A percentile compares a stretch with the other conserved stretches of the same genome.
phyloP scores from a whole-genome alignment of 2,888 invertebrate genomes.

The Phaedon cochleariae region DNA sequence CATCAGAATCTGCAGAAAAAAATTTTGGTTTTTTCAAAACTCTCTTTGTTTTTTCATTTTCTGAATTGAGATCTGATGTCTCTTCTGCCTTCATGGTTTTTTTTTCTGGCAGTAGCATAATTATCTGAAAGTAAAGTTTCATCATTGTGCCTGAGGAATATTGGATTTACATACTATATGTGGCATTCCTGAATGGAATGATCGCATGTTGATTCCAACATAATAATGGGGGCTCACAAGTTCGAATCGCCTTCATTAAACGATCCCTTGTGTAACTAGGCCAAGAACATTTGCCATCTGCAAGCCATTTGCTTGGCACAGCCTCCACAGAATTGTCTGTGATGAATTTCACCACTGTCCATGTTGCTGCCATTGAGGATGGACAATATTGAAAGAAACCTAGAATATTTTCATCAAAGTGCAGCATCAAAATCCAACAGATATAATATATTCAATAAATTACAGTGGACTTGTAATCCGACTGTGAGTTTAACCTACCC shows the following conservation, averaged over 20 bases:
- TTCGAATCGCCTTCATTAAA: constrained; percentile 4
- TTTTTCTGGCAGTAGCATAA: constrained; percentile 14
- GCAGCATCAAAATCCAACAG: background rate
- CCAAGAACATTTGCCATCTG: constrained; percentile 13
- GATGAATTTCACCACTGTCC: constrained; percentile 12
- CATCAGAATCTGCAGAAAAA: background rate
- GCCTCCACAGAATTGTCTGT: constrained; percentile 10
- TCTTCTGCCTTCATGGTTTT: constrained; percentile 4
- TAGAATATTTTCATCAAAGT: background rate
- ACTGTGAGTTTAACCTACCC: no score
- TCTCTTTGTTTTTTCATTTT: background rate
- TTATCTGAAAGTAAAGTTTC: constrained; percentile 4
- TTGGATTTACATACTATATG: background rate
- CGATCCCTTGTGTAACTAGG: constrained; percentile 5
- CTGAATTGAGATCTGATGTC: constrained; percentile 12
- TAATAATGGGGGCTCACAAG: background rate
- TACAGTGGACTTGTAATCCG: no score
- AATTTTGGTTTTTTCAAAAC: background rate
- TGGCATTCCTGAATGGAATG: constrained; percentile 10
- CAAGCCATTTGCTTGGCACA: constrained; percentile 15
- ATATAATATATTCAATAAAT: background rate
- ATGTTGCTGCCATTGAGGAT: background rate
- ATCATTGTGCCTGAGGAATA: background rate
- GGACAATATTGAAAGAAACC: background rate
- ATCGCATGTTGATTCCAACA: constrained; percentile 13